Evolutionary conservation across 2,888 invertebrate genomes (phyloP), one percentile per base, ranked within the genome.

Genomic region (Papilio demoleus): DNA sequence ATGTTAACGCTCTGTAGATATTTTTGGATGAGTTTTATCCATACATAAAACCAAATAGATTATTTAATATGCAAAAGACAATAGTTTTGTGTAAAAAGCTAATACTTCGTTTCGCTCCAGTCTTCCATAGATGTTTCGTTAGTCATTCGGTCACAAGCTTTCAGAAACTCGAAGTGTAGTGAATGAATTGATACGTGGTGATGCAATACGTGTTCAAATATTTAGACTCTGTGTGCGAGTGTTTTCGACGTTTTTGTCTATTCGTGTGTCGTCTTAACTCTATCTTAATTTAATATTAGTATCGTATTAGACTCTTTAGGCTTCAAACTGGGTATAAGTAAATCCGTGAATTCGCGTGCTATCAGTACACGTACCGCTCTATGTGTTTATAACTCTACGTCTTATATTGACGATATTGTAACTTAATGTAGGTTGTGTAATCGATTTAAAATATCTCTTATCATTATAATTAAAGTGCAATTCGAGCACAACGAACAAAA

Each of bases 181-280:
- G 53, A 65, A 66, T 56, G 71, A 70, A 72, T 74, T 76, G 79
- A 11, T 76, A 80, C 79, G 79, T 70, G 61, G 76, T 75, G 74
- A 74, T 74, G 76, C 61, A 74, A 81, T 79, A 84, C 83, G 86
- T 87, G 88, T 88, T 88, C 88, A 87, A 79, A 87, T 71, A 76
- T 73, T 75, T 81, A 77, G 77, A 77, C 74, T 79, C 74, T 78
- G 76, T 75, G 80, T 74, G 75, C 76, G 76, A 75, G 80, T 79
- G 77, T 81, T 80, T 82, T 81, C 76, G 81, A 82, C 73, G 74
- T 77, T 80, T 82, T 81, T 83, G 79, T 78, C 78, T 81, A 74
- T 76, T 75, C 74, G 74, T 76, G 79, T 53, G 79, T 74, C 80
- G 79, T 74, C 19, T 45, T 40, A 72, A 70, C 75, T 81, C 56